Conservation (phyloP, 1,140 invertebrate species). For the Drosophila pandora region DNA sequence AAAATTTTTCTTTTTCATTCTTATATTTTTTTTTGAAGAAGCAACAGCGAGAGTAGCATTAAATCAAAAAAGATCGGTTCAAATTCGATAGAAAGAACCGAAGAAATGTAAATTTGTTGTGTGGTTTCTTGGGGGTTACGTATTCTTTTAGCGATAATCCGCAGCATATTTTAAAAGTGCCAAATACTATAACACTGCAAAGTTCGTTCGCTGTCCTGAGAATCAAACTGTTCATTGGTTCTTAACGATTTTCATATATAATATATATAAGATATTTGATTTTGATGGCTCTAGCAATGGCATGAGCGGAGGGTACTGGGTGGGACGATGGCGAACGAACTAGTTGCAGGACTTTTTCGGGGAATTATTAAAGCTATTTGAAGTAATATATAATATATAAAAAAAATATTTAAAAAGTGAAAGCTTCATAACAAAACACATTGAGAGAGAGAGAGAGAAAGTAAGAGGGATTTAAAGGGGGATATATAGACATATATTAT, state of each 20-base stretch:
- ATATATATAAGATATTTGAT: not conserved
- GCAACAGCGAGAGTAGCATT: slow-evolving; percentile 37
- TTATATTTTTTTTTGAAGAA: slow-evolving; percentile 18
- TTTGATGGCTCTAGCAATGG: slow-evolving; percentile 50
- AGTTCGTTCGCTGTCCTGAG: slow-evolving; percentile 59
- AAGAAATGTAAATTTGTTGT: slow-evolving; percentile 1
- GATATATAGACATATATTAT: slow-evolving; percentile 1
- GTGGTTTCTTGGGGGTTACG: slow-evolving; percentile 25
- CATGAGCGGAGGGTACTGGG: slow-evolving; percentile 5
- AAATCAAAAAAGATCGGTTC: slow-evolving; percentile 14
- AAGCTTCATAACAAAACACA: slow-evolving; percentile 27
- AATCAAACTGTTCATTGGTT: slow-evolving; percentile 52
- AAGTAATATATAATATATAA: not conserved
- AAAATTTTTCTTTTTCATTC: not conserved
- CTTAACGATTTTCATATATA: not conserved
- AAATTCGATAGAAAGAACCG: slow-evolving; percentile 2
- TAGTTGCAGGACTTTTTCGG: slow-evolving; percentile 47
- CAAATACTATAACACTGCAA: slow-evolving; percentile 76
- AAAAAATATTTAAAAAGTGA: slow-evolving; percentile 9
- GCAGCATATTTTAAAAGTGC: slow-evolving; percentile 83
- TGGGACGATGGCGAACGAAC: slow-evolving; percentile 55
- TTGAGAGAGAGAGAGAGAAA: slow-evolving; percentile 20
- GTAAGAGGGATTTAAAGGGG: slow-evolving; percentile 3
- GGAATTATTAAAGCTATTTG: slow-evolving; percentile 5
- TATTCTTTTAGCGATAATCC: slow-evolving; percentile 80